Conservation (phyloP, 2,797 vertebrate genomes). For the Rhinogobio ventralis region DNA sequence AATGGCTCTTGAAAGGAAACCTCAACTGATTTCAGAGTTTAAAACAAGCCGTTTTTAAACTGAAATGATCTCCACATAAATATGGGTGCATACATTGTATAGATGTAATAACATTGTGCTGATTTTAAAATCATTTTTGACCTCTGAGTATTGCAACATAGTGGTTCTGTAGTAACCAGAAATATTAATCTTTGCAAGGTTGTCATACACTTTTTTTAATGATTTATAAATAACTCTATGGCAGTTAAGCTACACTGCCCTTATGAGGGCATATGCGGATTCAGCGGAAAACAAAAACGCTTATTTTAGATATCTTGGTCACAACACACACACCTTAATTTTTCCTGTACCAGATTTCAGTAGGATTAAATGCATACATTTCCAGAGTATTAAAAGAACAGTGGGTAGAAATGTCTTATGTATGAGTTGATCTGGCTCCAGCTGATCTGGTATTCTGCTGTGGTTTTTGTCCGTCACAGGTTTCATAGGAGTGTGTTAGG, state of each 20-base stretch:
- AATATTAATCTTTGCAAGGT: conserved; percentile 24
- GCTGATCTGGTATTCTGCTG: conserved; percentile 11
- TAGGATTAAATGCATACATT: conserved; percentile 13
- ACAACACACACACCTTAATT: background rate
- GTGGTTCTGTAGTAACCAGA: conserved; percentile 11
- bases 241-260: conserved; percentile 4
- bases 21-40: background rate
- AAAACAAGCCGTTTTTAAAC: background rate
- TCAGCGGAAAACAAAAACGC: conserved; percentile 21
- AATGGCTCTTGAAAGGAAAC: background rate
- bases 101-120: background rate
- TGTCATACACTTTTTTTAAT: conserved; percentile 19
- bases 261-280: background rate
- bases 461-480: background rate
- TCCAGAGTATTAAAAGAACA: background rate
- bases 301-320: conserved; percentile 16
- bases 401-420: conserved; percentile 3
- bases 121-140: background rate
- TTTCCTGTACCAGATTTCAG: background rate
- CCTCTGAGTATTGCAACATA: background rate
- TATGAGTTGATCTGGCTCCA: background rate
- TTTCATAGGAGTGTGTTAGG: background rate
- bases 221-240: conserved; percentile 24
- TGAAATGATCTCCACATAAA: background rate
- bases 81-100: background rate